These are phyloP conservation scores for Sisor rabdophorus DNA, from an alignment of 2,113 vertebrate species.

Conservation along the genomic window DNA sequence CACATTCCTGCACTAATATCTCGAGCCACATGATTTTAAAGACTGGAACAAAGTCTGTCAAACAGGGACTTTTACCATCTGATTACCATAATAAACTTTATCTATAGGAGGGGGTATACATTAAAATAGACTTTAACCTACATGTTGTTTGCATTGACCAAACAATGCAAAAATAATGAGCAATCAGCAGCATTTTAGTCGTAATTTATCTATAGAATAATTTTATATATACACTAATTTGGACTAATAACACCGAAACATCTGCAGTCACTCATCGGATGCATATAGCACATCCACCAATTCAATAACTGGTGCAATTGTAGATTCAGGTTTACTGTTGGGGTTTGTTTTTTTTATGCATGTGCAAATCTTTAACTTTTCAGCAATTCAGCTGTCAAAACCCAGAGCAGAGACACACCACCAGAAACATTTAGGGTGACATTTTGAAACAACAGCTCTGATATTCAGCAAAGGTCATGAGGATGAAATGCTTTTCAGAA, in stretches of 20 bases:
- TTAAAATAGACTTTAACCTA: background rate
- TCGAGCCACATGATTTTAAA: background rate
- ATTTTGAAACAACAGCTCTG: constrained; percentile 51
- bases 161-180: background rate
- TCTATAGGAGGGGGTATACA: background rate
- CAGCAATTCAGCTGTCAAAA: constrained; percentile 43
- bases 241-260: no score
- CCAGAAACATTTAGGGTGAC: constrained; percentile 42
- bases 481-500: constrained; percentile 31
- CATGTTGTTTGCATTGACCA: background rate
- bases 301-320: background rate
- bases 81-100: constrained; percentile 13
- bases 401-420: constrained; percentile 31
- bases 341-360: constrained; percentile 6
- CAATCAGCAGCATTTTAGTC: background rate
- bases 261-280: background rate
- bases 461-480: constrained; percentile 52
- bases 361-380: constrained; percentile 41
- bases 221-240: no score
- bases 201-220: background rate
- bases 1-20: background rate
- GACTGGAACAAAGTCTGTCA: background rate
- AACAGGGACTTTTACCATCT: constrained; percentile 3
- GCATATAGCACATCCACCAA: background rate
- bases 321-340: background rate